Evolutionary conservation across 2,113 vertebrate genomes (phyloP).

Genomic region (Porphyrio hochstetteri): DNA sequence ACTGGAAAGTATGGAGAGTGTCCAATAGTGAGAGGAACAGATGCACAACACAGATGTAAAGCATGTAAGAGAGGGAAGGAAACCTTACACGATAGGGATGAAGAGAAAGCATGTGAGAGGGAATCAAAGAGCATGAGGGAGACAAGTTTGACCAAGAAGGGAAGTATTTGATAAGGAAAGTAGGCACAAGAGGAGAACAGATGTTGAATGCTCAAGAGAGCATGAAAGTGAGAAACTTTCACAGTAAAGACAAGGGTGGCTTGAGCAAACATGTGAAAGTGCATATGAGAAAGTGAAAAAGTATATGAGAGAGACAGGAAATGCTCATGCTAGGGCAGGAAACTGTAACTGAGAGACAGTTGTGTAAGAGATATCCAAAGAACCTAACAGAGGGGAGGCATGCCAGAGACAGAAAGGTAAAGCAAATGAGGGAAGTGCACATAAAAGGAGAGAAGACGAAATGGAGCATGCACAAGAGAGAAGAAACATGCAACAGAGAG

Average conservation of each 20-base stretch:
- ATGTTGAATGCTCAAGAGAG: not conserved
- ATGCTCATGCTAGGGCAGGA: rapidly evolving
- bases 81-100: rapidly evolving
- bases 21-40: not conserved
- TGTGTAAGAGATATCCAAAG: not conserved
- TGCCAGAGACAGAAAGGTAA: not conserved
- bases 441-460: not conserved
- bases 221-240: not conserved
- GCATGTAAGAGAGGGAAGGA: not conserved
- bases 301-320: not conserved
- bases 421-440: not conserved
- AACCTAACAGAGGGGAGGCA: not conserved
- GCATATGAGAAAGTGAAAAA: not conserved
- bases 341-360: not conserved
- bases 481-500: not conserved
- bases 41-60: not conserved
- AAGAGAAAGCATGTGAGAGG: not conserved
- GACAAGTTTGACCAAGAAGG: not conserved
- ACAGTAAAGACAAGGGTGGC: not conserved
- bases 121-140: not conserved
- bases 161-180: not conserved
- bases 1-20: not conserved
- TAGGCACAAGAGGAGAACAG: not conserved
- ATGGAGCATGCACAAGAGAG: not conserved
- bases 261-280: not conserved